Conservation (phyloP, 30 jellyfish, hydroid and myxozoan species). For the Chironex yamaguchii region DNA sequence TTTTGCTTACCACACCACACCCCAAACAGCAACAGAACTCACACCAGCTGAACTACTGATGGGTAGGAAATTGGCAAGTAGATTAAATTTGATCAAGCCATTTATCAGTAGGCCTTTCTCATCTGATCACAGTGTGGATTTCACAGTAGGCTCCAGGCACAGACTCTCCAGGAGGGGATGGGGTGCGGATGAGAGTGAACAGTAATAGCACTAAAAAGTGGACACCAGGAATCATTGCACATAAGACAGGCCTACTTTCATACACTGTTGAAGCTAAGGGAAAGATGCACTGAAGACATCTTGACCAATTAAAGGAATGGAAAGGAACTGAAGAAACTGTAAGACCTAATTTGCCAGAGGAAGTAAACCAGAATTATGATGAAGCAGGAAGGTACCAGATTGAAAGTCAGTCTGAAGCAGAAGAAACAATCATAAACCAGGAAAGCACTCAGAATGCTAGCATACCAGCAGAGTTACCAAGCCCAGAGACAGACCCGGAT, state of each 20-base stretch:
- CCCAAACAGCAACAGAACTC: conserved; percentile 22
- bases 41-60: conserved; percentile 46
- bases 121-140: neutral
- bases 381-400: too few relatives aligned
- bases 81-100: neutral
- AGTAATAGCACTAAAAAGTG: too few relatives aligned
- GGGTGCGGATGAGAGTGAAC: neutral
- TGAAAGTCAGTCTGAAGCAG: too few relatives aligned
- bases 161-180: too few relatives aligned
- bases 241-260: conserved; percentile 1
- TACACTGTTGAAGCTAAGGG: conserved; percentile 19
- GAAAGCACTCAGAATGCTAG: too few relatives aligned
- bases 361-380: too few relatives aligned
- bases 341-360: too few relatives aligned
- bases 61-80: conserved; percentile 7
- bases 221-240: neutral
- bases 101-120: neutral
- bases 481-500: too few relatives aligned
- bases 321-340: too few relatives aligned
- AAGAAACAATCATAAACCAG: too few relatives aligned
- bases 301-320: conserved; percentile 29
- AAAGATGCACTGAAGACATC: neutral
- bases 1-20: conserved; percentile 17
- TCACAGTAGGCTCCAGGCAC: too few relatives aligned
- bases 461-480: too few relatives aligned